Evolutionary conservation across 2,888 invertebrate species (phyloP).

Genomic region (Pachymerium ferrugineum): DNA sequence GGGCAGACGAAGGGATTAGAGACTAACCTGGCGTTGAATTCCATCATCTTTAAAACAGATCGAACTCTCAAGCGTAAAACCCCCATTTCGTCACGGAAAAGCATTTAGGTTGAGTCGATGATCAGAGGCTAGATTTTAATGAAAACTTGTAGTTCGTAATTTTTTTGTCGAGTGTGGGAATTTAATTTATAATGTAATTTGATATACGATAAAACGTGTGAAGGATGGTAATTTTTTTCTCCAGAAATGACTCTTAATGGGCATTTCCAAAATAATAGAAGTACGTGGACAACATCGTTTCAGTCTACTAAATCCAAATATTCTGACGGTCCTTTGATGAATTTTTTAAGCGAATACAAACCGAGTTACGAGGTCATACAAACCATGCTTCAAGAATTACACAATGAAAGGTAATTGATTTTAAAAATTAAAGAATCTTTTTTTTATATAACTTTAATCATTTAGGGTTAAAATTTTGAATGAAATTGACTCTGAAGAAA

Average conservation of each 20-base stretch:
- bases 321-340: not conserved
- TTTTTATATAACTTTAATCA: not conserved
- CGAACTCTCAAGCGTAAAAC: not conserved
- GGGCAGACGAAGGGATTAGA: no score
- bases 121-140: not conserved
- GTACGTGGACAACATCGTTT: not conserved
- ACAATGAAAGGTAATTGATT: conserved; percentile 20
- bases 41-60: not conserved
- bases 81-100: not conserved
- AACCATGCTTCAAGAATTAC: conserved; percentile 17
- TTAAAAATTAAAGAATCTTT: not conserved
- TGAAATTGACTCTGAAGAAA: conserved; percentile 35
- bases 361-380: not conserved
- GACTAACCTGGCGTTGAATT: no score
- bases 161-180: not conserved
- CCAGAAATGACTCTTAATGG: not conserved
- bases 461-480: conserved; percentile 33
- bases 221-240: no score
- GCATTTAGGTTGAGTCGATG: not conserved
- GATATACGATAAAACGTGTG: no score
- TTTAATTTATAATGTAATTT: not conserved
- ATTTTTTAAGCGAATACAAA: conserved; percentile 6
- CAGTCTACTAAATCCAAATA: not conserved
- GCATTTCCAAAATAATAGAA: not conserved
- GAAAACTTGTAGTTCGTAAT: not conserved